Percentiles rank a stretch among this genome's conserved stretches.
Evolutionary conservation across 2,888 invertebrate species (phyloP).

Genomic region (Stramonita haemastoma): DNA sequence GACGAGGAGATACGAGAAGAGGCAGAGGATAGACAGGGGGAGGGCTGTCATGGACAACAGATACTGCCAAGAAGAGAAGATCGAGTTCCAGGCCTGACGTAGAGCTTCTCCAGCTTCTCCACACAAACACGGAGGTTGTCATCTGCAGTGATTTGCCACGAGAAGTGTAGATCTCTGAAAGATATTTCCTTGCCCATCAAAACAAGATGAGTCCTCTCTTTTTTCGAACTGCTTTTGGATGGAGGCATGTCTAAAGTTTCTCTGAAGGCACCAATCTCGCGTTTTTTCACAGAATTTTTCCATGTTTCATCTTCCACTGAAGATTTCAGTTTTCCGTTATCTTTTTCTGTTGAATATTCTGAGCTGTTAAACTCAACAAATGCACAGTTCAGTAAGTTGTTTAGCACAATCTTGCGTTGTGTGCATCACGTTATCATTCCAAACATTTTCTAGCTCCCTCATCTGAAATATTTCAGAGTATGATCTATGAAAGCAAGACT

Average conservation of each 20-base stretch:
- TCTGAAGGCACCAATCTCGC: not conserved
- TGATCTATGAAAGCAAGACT: not conserved
- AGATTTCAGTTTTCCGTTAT: not conserved
- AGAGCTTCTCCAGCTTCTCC: not conserved
- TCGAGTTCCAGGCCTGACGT: not conserved
- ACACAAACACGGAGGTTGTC: not conserved
- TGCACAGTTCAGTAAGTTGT: not conserved
- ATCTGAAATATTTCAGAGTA: not conserved
- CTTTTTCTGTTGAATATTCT: not conserved
- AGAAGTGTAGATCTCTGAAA: not conserved
- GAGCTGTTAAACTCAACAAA: not conserved
- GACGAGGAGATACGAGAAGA: slow-evolving; percentile 13
- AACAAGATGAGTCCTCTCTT: not conserved
- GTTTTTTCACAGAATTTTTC: not conserved
- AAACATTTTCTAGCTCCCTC: not conserved
- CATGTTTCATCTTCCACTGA: not conserved
- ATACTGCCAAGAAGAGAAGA: slow-evolving; percentile 1
- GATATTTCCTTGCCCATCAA: not conserved
- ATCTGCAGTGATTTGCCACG: not conserved
- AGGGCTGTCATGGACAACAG: slow-evolving; percentile 21
- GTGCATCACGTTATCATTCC: not conserved
- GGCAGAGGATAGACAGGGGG: slow-evolving; percentile 24
- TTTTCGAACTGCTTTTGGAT: no score
- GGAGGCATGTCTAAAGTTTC: no score
- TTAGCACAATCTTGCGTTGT: not conserved